Evolutionary conservation across 2,113 vertebrate species (phyloP).

Genomic region (Tympanuchus pallidicinctus): DNA sequence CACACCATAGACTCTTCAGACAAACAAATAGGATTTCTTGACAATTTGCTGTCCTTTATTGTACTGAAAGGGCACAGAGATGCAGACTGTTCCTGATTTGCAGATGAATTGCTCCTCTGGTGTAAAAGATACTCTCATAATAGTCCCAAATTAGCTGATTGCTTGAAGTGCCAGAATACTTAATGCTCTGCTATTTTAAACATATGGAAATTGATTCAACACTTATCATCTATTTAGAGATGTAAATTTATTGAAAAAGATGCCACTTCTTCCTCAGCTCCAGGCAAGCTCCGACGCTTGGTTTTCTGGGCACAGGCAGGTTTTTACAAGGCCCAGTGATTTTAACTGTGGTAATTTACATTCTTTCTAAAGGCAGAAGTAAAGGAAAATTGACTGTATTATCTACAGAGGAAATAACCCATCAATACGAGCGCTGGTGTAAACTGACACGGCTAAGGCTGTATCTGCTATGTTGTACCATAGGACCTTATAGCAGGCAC

Average conservation of each 20-base stretch:
- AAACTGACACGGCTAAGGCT: background rate
- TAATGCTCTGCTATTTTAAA: constrained; percentile 69
- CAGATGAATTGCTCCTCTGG: constrained; percentile 16
- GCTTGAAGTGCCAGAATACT: constrained; percentile 54
- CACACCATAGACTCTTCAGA: background rate
- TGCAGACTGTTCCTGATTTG: constrained; percentile 16
- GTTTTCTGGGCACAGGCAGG: constrained; percentile 44
- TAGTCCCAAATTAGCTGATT: constrained; percentile 61
- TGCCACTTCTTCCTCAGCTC: constrained; percentile 50
- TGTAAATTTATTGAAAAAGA: constrained; percentile 70
- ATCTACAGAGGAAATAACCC: background rate
- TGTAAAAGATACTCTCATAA: constrained; percentile 57
- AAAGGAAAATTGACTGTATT: background rate
- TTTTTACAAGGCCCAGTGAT: background rate
- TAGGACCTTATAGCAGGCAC: background rate
- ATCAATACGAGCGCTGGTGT: background rate
- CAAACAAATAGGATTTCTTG: background rate
- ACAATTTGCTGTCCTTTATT: background rate
- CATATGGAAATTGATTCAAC: constrained; percentile 63
- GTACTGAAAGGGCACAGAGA: background rate
- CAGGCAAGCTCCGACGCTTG: constrained; percentile 37
- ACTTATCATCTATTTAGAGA: constrained; percentile 61
- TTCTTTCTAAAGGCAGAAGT: constrained; percentile 6
- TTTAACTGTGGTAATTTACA: constrained; percentile 27
- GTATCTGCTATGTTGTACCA: background rate